Base-by-base conservation (phyloP, 2,797 vertebrate genomes). In the Gambusia yucatana region DNA sequence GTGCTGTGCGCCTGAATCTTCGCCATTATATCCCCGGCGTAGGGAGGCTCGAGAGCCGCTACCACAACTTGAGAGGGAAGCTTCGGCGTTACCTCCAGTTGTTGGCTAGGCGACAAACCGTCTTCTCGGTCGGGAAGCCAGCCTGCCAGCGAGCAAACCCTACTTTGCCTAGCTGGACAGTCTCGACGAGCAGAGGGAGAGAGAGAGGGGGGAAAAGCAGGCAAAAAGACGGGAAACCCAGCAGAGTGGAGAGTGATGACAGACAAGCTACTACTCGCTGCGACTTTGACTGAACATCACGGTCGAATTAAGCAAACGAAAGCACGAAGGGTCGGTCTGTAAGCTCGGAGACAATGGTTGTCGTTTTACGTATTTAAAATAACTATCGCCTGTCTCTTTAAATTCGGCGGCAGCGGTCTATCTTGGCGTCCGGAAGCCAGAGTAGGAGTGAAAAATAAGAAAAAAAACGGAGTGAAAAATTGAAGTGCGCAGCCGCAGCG, bases 1-100 rank as follows among this genome's bases (percentile, higher is more conserved):
- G 93, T 91, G 95, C 95, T 94, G 94, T 96, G 96, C 47, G 96
- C 91, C 90, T 96, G 96, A 92, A 96, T 96, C 92, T 97, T 97
- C 95, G 96, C 96, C 96, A 97, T 97, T 93, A 96, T 96, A 96
- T 96, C 93, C 57, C 93, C 91, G 94, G 93, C 89, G 93, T 88
- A 82, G 52, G 90, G 90, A 86, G 93, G 92, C 93, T 94, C 10
- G 80, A 84, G 88, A 92, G 92, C 92, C 92, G 81, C 94, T 76
- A 88, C 84, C 93, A 87, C 91, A 92, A 95, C 91, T 94, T 94
- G 87, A 91, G 90, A 84, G 86, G 84, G 84, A 84, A 90, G 93
- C 93, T 89, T 89, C 91, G 91, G 77, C 78, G 91, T 88, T 91
- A 89, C 93, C 93, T 93, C 92, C 89, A 91, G 91, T 93, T 93